Base-by-base conservation (phyloP, 2,797 vertebrate genomes). In the Eulemur coronatus region DNA sequence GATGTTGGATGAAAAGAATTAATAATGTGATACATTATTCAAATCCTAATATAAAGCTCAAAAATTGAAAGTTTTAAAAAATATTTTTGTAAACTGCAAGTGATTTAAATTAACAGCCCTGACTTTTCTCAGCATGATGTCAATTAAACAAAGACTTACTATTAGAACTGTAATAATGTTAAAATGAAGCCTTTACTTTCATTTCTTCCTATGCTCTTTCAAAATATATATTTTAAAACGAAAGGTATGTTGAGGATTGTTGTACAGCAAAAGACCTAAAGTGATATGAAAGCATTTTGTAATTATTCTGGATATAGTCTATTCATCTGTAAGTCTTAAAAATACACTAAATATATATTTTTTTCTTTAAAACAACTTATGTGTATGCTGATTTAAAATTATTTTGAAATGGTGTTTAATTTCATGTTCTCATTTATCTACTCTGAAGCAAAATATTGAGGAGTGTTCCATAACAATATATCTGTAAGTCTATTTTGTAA, bases 401-500 rank as follows among this genome's bases (percentile, higher is more conserved):
- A 73, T 57, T 88, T 93, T 91, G 1, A 72, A 90, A 43, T 84
- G 50, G 57, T 50, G 28, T n/a, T 92, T 97, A 96, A 70, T 91
- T 94, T 18, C 20, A 38, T 69, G n/a, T 97, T 93, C 89, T 75
- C 95, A 17, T 89, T 92, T 81, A 97, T 97, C 82, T 65, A 1
- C 57, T 84, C 57, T 96, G 89, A 96, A 97, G 85, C 96, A 72
- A 97, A 92, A 69, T 96, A 75, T 30, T 59, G 63, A 97, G 92
- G 41, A 72, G 65, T 95, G 46, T 97, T 97, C 67, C 52, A 67
- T 80, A 59, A 20, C 84, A 88, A 70, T 89, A n/a, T 98, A 98
- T 97, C 55, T 97, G 94, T 97, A 97, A 48, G 84, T 81, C 9
- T 4, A 52, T 97, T 98, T 98, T 98, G 67, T 96, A 91, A 38